Evolutionary conservation across 2,888 invertebrate genomes (phyloP), one percentile per base, ranked within the genome.

Genomic region (Melieria omissa): DNA sequence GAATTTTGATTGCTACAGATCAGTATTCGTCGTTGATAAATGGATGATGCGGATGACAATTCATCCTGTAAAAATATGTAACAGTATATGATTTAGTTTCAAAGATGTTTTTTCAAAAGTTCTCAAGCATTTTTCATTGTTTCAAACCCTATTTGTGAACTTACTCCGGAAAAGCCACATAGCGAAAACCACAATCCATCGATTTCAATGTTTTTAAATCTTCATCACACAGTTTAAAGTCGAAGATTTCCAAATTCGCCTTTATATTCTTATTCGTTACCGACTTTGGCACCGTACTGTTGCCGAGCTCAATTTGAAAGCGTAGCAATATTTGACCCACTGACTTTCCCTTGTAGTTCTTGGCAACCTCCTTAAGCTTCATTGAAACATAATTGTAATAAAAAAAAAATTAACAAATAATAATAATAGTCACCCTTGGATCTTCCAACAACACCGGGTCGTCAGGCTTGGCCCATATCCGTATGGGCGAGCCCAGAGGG

Each of bases 281-380:
- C 0, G 95, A 95, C 85, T 96, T 96, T 0, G 96, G 95, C 75
- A 96, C 94, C 46, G 93, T 92, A 46, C 93, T 89, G 75, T 91
- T 89, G 2, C 91, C 92, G 49, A 92, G 89, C 79, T 95, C 93
- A 62, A 90, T 88, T 86, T 90, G 90, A 84, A 90, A 92, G 73
- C 90, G 89, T 47, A 93, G 88, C 4, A 92, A 85, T 68, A 93
- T 86, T 85, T 93, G 93, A 10, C 92, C 93, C 3, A 90, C 82
- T 6, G 89, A 88, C 80, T 92, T 92, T 0, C 89, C 88, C 78
- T 91, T 29, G 29, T 29, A 90, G 78, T 91, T 92, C 63, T 88
- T 85, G 3, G 90, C 90, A 47, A 75, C 47, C 7, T 62, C 29
- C 29, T 29, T 29, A 29, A 29, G 2, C 29, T 29, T 29, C 29